Evolutionary conservation across 1,140 invertebrate genomes (phyloP).

Genomic region (Bombus superbus): DNA sequence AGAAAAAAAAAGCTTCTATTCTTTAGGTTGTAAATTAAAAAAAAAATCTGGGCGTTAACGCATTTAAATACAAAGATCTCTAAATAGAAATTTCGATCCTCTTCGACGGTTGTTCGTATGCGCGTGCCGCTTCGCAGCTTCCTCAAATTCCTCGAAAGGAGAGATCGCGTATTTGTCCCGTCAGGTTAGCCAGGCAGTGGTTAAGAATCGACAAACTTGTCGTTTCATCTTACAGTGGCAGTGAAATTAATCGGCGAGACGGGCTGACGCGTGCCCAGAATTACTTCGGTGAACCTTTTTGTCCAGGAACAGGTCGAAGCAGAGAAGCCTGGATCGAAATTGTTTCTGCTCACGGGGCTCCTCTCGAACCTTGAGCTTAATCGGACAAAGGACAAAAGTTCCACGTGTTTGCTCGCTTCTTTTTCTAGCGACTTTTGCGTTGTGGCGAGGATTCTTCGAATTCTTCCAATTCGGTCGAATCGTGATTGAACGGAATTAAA

Average conservation of each 20-base stretch:
- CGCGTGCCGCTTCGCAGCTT: neutral
- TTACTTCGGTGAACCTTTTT: constrained; percentile 63
- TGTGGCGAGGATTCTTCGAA: neutral
- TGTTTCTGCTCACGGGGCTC: neutral
- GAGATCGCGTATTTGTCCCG: constrained; percentile 39
- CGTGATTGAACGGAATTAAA: neutral
- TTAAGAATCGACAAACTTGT: constrained; percentile 57
- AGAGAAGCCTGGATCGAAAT: neutral
- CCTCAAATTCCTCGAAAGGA: constrained; percentile 31
- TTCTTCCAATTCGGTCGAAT: neutral
- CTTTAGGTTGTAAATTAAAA: neutral
- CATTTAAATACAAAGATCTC: neutral
- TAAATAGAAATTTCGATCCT: neutral
- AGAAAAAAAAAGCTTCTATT: neutral
- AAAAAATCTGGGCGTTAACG: neutral
- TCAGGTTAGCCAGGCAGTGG: neutral
- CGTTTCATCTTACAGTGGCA: constrained; percentile 35
- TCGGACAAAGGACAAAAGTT: constrained; percentile 20
- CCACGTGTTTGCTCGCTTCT: neutral
- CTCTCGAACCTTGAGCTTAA: neutral
- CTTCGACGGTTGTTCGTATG: neutral
- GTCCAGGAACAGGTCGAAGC: constrained; percentile 3
- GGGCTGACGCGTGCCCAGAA: constrained; percentile 63
- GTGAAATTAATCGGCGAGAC: constrained; percentile 61
- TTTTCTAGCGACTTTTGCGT: neutral